phyloP scores from a whole-genome alignment of 2,888 invertebrate species.

The Coremacera marginata region DNA sequence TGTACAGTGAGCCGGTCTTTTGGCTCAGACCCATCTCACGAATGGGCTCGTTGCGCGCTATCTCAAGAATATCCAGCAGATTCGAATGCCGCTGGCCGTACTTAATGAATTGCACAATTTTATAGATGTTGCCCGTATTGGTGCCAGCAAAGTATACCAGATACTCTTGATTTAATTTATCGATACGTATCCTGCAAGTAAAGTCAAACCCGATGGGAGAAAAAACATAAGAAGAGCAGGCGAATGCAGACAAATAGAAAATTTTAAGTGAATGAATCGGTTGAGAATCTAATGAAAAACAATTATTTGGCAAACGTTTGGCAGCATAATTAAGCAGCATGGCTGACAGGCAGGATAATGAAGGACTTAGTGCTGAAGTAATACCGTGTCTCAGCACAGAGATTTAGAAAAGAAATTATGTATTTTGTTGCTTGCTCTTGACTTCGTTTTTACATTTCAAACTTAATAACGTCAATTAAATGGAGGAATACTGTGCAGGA shows the following conservation, averaged over 20 bases:
- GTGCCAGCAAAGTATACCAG: conserved; percentile 94
- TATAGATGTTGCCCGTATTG: conserved; percentile 87
- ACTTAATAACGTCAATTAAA: too few species aligned
- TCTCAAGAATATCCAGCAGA: conserved; percentile 90
- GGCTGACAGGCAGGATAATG: conserved; percentile 6
- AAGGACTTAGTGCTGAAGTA: background rate
- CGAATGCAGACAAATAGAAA: conserved; percentile 22
- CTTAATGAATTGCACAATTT: conserved; percentile 90
- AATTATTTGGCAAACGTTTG: conserved; percentile 34
- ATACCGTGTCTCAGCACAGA: background rate
- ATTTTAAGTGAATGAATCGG: conserved; percentile 14
- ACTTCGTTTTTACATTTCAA: background rate
- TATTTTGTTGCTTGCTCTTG: background rate
- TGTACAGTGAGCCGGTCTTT: conserved; percentile 88
- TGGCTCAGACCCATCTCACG: conserved; percentile 89
- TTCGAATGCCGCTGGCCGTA: conserved; percentile 87
- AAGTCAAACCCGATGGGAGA: conserved; percentile 37
- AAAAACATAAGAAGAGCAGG: conserved; percentile 38
- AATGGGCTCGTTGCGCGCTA: conserved; percentile 90
- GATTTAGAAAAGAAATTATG: too few species aligned
- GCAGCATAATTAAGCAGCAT: conserved; percentile 24
- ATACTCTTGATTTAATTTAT: conserved; percentile 75
- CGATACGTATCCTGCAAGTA: conserved; percentile 67
- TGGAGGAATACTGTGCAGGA: too few species aligned
- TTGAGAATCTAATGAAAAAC: conserved; percentile 13